Base-by-base conservation (phyloP, 2,797 vertebrate species). In the Anguilla pacifica region DNA sequence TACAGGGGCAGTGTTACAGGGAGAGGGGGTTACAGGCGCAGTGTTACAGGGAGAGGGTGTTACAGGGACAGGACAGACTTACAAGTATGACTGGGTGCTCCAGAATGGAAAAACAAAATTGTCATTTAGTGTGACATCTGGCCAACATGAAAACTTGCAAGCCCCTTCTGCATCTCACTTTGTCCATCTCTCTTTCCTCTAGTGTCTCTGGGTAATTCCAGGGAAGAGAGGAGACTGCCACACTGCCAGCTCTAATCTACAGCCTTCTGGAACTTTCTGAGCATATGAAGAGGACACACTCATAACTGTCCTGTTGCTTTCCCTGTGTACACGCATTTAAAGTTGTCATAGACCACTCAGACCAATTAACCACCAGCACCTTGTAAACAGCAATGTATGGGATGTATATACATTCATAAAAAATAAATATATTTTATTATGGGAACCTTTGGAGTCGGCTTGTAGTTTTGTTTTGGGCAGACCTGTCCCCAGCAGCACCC, bases 141-240 rank as follows among this genome's bases (percentile, higher is more conserved):
- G 53, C 53, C 53, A 6, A 55, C 10, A 55, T 55, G 11, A 55
- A 55, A 13, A 55, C 10, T 13, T 55, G 53, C 10, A 55, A 51
- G 7, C 49, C 49, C 10, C 7, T 55, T 9, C 19, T 64, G 0
- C 22, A n/a, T 7, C 61, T 67, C 61, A 67, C 61, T 22, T 22
- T 67, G 22, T n/a, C 61, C 61, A 67, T 67, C 61, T 67, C 61
- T 22, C 4, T 35, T 87, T 35, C 67, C n/a, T 67, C 35, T 25
- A 81, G 43, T 6, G 43, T 87, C 46, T 83, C 86, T 22, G 79
- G 59, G 77, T 39, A 39, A 77, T 28, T 72, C 28, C n/a, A 13
- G 67, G 3, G 1, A 31, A 10, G 28, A 11, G 1, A 13, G 67
- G 31, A 35, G n/a, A 13, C 67, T 0, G 3, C 25, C 28, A 17